Evolutionary conservation across 2,888 invertebrate species (phyloP).

Genomic region (Hypomecis atomaria): DNA sequence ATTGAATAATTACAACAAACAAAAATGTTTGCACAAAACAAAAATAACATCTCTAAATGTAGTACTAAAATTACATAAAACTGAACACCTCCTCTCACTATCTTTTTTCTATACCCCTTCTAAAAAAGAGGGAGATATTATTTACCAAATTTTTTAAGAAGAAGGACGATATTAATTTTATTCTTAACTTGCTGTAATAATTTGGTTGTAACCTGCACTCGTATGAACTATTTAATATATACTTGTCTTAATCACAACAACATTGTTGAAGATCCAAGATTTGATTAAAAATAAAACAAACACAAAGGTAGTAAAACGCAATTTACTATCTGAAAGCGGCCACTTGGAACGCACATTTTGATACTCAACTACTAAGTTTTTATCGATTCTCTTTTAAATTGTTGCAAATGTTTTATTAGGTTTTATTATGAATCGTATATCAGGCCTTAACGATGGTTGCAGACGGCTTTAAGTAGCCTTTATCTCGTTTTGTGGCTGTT

Average conservation of each 20-base stretch:
- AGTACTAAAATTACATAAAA: no score
- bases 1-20: no score
- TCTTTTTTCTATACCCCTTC: no score
- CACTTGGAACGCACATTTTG: conserved; percentile 67
- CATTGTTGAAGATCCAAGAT: conserved; percentile 60
- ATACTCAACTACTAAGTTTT: conserved; percentile 74
- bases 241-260: conserved; percentile 33
- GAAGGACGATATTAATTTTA: no score
- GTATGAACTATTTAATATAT: neutral
- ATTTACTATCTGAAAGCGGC: conserved; percentile 75
- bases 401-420: conserved; percentile 81
- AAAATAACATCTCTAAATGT: no score
- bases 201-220: neutral
- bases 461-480: conserved; percentile 75
- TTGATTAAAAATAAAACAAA: conserved; percentile 70
- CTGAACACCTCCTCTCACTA: no score
- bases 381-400: conserved; percentile 80
- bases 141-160: no score
- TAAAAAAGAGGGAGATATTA: no score
- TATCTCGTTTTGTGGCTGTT: conserved; percentile 75
- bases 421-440: conserved; percentile 82
- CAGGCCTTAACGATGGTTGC: conserved; percentile 76
- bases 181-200: neutral
- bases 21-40: no score
- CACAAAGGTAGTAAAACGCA: conserved; percentile 68